Percentiles rank a stretch among this genome's conserved stretches.
Conservation (phyloP, 2,888 invertebrate genomes). For the Thera britannica region DNA sequence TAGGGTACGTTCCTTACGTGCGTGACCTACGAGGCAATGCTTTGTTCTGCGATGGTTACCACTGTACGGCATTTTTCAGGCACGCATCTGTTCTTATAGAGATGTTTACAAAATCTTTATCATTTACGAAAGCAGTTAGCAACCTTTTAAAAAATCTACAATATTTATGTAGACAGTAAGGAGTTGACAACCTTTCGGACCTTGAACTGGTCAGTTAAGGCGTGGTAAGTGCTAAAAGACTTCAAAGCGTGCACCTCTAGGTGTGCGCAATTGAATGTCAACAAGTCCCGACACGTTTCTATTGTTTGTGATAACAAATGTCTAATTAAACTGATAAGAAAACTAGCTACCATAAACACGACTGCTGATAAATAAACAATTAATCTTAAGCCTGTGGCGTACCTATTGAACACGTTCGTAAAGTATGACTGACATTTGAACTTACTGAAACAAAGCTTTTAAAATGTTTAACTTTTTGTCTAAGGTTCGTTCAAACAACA, state of each 20-base stretch:
- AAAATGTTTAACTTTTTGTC: not conserved
- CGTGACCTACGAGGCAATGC: too few relatives aligned
- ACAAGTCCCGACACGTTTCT: slow-evolving; percentile 34
- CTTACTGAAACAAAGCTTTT: not conserved
- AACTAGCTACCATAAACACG: slow-evolving; percentile 18
- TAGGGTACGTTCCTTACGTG: too few relatives aligned
- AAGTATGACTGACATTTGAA: not conserved
- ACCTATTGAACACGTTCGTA: slow-evolving; percentile 6
- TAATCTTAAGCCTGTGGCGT: slow-evolving; percentile 21
- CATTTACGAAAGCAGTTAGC: too few relatives aligned
- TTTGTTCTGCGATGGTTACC: too few relatives aligned
- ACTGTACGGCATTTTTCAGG: too few relatives aligned
- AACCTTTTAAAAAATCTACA: not conserved
- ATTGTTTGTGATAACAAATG: slow-evolving; percentile 46
- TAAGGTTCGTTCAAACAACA: too few relatives aligned
- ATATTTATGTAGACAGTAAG: not conserved
- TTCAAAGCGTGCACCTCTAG: slow-evolving; percentile 2
- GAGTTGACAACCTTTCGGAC: slow-evolving; percentile 1
- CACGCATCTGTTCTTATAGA: too few relatives aligned
- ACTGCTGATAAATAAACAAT: slow-evolving; percentile 28
- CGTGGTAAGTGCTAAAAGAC: slow-evolving; percentile 2
- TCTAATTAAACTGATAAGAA: slow-evolving; percentile 51
- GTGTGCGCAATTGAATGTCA: slow-evolving; percentile 31
- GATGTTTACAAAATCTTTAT: too few relatives aligned
- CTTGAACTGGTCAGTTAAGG: slow-evolving; percentile 10